Conservation (phyloP, 2,888 invertebrate genomes). For the Tolmerus cingulatus region DNA sequence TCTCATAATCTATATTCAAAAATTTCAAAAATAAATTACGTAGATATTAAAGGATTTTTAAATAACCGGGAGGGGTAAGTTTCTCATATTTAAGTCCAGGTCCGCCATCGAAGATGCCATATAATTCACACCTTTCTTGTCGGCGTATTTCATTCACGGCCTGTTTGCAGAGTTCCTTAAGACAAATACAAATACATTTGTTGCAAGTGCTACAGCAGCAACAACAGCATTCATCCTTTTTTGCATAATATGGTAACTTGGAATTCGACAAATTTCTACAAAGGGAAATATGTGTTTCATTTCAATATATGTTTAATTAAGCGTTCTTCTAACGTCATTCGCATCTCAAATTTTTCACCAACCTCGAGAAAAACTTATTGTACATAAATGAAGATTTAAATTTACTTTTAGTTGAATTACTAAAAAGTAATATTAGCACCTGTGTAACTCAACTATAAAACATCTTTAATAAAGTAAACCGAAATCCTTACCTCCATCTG, state of each 20-base stretch:
- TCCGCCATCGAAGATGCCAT: constrained; percentile 56
- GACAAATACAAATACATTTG: constrained; percentile 51
- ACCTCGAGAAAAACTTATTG: no score
- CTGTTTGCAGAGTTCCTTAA: constrained; percentile 56
- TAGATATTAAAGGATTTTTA: background rate
- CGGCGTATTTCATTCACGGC: constrained; percentile 54
- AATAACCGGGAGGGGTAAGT: background rate
- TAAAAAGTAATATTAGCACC: no score
- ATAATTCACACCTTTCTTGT: constrained; percentile 52
- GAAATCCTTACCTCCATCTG: no score
- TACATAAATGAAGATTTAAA: no score
- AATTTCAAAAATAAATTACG: background rate
- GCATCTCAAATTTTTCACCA: no score
- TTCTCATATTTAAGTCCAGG: constrained; percentile 52
- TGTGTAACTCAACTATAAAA: no score
- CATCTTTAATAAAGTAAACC: no score
- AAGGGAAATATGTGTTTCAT: background rate
- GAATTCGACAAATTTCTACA: background rate
- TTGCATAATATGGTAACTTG: background rate
- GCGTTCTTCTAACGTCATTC: no score
- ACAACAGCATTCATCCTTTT: background rate
- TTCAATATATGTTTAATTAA: no score
- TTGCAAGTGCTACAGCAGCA: background rate
- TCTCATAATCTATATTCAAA: background rate
- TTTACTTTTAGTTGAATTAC: no score